A percentile compares a stretch with the other conserved stretches of the same genome.
These are phyloP conservation scores for roundworm (Caenorhabditis elegans) DNA, from an alignment of 1,140 invertebrate species.

Conservation along the genomic window WBcel235 BX284605.5:13407501-13408000, in stretches of 20 bases:
- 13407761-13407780: slow-evolving; percentile 54
- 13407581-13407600: slow-evolving; percentile 72
- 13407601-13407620: slow-evolving; percentile 68
- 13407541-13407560: slow-evolving; percentile 75
- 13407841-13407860: neutral
- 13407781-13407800: slow-evolving; percentile 51
- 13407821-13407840: neutral
- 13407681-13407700: slow-evolving; percentile 7
- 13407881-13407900: slow-evolving; percentile 53
- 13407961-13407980: neutral
- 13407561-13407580: slow-evolving; percentile 73
- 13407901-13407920: slow-evolving; percentile 64
- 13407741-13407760: slow-evolving; percentile 52
- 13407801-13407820: slow-evolving; percentile 46
- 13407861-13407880: slow-evolving; percentile 55
- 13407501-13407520: slow-evolving; percentile 69
- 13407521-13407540: slow-evolving; percentile 83
- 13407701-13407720: neutral
- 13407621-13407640: slow-evolving; percentile 66
- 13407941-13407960: slow-evolving; percentile 52
- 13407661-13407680: slow-evolving; percentile 68
- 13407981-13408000: slow-evolving; percentile 32
- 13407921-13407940: slow-evolving; percentile 53
- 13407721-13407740: slow-evolving; percentile 59
- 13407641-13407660: slow-evolving; percentile 66